Percentiles rank a stretch among this genome's conserved stretches.
Conservation (phyloP, 1,140 invertebrate genomes). For the Papilio xuthus region DNA sequence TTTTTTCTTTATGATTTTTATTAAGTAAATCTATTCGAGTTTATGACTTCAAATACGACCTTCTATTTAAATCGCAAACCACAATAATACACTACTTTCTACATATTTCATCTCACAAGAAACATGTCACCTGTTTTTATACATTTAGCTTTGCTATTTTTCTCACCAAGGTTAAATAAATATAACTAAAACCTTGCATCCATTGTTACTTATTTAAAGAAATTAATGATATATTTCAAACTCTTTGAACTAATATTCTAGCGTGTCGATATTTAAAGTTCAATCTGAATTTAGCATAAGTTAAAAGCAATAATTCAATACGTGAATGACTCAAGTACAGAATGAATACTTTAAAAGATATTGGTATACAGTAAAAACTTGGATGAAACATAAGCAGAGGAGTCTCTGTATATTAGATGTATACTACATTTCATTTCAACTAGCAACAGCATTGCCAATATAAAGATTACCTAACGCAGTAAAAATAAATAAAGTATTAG, state of each 20-base stretch:
- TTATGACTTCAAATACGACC: not conserved
- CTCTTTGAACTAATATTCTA: not conserved
- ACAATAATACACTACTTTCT: not conserved
- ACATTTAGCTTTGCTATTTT: constrained; percentile 1
- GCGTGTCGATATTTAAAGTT: not conserved
- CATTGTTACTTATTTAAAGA: not conserved
- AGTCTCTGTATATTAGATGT: not conserved
- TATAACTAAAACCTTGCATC: not conserved
- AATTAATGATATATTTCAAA: not conserved
- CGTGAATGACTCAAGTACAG: not conserved
- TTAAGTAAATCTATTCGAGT: too few species aligned
- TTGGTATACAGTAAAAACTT: not conserved
- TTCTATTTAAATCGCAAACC: not conserved
- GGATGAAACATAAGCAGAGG: not conserved
- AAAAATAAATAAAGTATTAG: constrained; percentile 13
- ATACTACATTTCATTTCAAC: not conserved
- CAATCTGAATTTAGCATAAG: not conserved
- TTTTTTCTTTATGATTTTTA: too few species aligned
- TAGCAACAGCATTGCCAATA: constrained; percentile 10
- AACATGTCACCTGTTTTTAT: not conserved
- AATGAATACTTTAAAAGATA: not conserved
- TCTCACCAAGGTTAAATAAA: constrained; percentile 2
- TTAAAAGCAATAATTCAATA: not conserved
- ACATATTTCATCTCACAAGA: not conserved
- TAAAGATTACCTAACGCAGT: constrained; percentile 15